Percentiles rank a stretch among this genome's conserved stretches.
Conservation (phyloP, 2,888 invertebrate species). For the Drosophila neotestacea region DNA sequence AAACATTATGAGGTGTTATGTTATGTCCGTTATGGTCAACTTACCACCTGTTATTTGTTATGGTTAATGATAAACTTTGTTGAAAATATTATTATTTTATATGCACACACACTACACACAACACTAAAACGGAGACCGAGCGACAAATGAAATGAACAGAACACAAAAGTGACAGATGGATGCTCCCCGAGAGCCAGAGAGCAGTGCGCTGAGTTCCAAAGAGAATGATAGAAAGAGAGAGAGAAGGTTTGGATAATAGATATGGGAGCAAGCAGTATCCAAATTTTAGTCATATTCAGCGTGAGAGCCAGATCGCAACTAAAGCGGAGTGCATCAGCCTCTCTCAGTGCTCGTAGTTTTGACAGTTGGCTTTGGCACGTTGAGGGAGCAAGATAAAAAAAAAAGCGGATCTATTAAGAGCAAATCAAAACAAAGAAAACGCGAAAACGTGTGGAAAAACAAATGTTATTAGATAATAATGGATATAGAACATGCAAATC, state of each 20-base stretch:
- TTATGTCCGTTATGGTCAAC: constrained; percentile 10
- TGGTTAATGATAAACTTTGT: constrained; percentile 31
- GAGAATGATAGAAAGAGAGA: constrained; percentile 23
- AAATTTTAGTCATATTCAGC: constrained; percentile 52
- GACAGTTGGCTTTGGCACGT: constrained; percentile 46
- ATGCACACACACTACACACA: constrained; percentile 16
- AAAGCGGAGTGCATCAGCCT: constrained; percentile 28
- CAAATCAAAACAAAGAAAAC: constrained; percentile 27
- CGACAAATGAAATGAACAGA: constrained; percentile 45
- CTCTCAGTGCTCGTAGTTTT: constrained; percentile 28
- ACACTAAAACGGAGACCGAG: constrained; percentile 14
- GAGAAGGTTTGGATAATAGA: constrained; percentile 20
- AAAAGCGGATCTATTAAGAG: constrained; percentile 9
- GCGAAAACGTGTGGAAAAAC: constrained; percentile 31
- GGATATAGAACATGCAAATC: constrained; percentile 42
- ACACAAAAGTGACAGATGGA: constrained; percentile 54
- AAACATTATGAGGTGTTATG: constrained; percentile 5
- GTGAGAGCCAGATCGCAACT: constrained; percentile 46
- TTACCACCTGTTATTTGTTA: constrained; percentile 45
- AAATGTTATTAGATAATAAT: constrained; percentile 61
- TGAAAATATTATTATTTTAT: constrained; percentile 14
- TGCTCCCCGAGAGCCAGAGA: constrained; percentile 67
- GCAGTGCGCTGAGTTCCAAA: constrained; percentile 15
- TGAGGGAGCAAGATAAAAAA: constrained; percentile 41
- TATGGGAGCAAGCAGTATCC: constrained; percentile 7